Base-by-base conservation (phyloP, 2,888 invertebrate species). In the Boloria euphrosyne region DNA sequence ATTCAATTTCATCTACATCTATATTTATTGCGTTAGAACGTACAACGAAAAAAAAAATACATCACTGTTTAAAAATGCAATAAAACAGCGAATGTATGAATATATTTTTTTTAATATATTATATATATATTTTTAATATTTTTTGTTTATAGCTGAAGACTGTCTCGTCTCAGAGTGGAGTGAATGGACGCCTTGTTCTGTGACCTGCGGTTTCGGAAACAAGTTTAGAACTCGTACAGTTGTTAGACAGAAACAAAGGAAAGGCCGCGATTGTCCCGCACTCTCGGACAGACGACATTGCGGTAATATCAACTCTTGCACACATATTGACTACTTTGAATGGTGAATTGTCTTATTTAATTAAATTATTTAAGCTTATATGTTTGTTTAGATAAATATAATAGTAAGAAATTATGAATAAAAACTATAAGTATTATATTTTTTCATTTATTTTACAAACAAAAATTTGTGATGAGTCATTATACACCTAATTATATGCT, bases 181-280 rank as follows among this genome's bases (percentile, higher is more conserved):
- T 43, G 94, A 94, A 18, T 97, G 97, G 97, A 95, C 95, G 71
- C 92, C 94, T 1, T 98, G 98, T 90, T 97, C 96, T 77, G 96
- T 95, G 76, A 95, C 96, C 46, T 98, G 98, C 81, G 98, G 97
- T 58, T 97, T 97, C 72, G 98, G 98, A 3, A 96, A 96, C 83
- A 96, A 96, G 92, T 95, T 94, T 80, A 94, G 98, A 69, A 94
- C 94, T 75, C 93, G 97, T 65, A 94, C 93, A 72, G 94, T 98
- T 53, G 81, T 95, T 72, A 94, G 95, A 77, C 94, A 95, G 80
- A 95, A 96, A 58, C 93, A 95, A 72, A 93, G 95, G 58, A 96
- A 96, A 10, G 98, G 98, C 5, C 92, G 94, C 27, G 78, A 82
- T 49, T 91, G 91, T 71, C 90, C 91, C 0, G 46, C 74, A 16